A percentile compares a stretch with the other conserved stretches of the same genome.
These are phyloP conservation scores for Mesoligia furuncula DNA, from an alignment of 2,888 invertebrate genomes.

Conservation along the genomic window DNA sequence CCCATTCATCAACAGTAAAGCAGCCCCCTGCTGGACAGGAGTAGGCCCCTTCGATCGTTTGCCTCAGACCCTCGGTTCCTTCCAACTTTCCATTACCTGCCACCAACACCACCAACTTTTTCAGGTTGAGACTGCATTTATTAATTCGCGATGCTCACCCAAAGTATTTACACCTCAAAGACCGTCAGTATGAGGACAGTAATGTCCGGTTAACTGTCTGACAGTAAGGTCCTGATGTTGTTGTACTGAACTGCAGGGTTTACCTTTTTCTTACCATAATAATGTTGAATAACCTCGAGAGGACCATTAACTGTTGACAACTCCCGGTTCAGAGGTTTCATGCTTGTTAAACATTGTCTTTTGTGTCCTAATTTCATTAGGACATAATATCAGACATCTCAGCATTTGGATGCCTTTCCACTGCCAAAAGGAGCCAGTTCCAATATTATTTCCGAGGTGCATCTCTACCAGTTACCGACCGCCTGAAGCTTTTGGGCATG, in stretches of 20 bases:
- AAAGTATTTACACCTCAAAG: not conserved
- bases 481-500: not conserved
- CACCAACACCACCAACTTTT: not conserved
- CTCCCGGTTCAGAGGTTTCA: not conserved
- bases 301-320: not conserved
- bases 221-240: not conserved
- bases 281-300: not conserved
- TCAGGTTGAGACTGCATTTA: conserved; percentile 2
- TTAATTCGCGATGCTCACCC: not conserved
- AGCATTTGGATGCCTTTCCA: not conserved
- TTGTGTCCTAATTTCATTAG: not conserved
- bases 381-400: not conserved
- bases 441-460: not conserved
- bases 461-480: not conserved
- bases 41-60: not conserved
- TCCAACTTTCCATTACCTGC: not conserved
- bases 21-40: not conserved
- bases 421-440: not conserved
- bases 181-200: not conserved
- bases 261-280: too few relatives aligned
- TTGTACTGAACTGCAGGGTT: not conserved
- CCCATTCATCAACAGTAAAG: not conserved
- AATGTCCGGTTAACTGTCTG: not conserved
- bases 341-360: not conserved
- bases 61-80: not conserved